phyloP scores from a whole-genome alignment of 2,888 invertebrate genomes.

The Agriopis aurantiaria region DNA sequence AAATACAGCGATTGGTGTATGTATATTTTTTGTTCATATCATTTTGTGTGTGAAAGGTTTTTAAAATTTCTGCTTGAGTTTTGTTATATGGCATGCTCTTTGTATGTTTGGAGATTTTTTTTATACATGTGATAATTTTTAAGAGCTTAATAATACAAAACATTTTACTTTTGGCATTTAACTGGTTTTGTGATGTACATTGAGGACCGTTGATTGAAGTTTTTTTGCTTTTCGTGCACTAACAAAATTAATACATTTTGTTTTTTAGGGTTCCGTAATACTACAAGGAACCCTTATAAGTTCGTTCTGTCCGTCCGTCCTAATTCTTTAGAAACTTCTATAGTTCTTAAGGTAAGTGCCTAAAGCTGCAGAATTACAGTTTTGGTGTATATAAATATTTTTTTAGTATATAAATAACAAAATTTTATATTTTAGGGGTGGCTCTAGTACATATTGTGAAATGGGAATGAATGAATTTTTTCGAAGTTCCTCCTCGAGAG shows the following conservation, averaged over 20 bases:
- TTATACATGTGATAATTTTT: slow-evolving; percentile 18
- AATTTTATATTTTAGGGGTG: no score
- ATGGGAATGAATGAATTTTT: no score
- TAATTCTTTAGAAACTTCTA: no score
- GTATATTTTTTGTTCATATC: slow-evolving; percentile 3
- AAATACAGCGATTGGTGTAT: slow-evolving; percentile 3
- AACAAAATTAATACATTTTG: neutral
- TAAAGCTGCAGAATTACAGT: no score
- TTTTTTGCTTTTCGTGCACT: neutral
- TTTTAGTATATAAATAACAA: no score
- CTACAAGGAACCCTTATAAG: no score
- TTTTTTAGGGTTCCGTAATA: neutral
- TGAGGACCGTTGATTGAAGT: slow-evolving; percentile 5
- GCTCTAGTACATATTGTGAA: no score
- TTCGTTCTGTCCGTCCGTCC: no score
- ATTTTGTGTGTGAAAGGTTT: slow-evolving; percentile 2
- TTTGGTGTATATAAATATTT: no score
- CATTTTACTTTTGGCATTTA: slow-evolving; percentile 24
- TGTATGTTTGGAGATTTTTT: slow-evolving; percentile 11
- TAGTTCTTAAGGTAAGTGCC: no score
- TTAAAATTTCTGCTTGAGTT: slow-evolving; percentile 3
- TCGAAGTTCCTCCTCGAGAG: no score
- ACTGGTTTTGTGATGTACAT: slow-evolving; percentile 16
- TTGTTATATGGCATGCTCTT: slow-evolving; percentile 6
- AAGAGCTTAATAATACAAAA: slow-evolving; percentile 15